Evolutionary conservation across 2,113 vertebrate species (phyloP).

Genomic region (Ceyx melanurus): DNA sequence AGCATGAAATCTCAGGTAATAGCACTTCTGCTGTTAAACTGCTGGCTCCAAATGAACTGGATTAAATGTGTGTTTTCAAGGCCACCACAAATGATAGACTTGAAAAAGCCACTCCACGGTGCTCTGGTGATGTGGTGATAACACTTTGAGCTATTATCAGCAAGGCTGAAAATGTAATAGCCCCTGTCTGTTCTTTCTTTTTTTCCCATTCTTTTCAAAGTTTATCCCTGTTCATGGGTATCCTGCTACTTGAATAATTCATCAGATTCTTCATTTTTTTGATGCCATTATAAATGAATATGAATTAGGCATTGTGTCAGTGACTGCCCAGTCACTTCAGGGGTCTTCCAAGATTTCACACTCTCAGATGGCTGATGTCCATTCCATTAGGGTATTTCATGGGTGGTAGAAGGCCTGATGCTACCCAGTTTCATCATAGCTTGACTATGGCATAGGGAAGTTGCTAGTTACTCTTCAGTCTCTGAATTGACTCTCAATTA

Average conservation of each 20-base stretch:
- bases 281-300: background rate
- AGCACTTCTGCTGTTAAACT: background rate
- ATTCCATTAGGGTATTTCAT: accelerated
- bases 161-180: background rate
- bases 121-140: background rate
- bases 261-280: background rate
- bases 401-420: background rate
- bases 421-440: background rate
- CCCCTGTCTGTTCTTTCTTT: background rate
- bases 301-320: background rate
- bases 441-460: background rate
- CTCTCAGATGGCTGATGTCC: background rate
- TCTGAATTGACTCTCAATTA: background rate
- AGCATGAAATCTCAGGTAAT: constrained; percentile 12
- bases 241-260: background rate
- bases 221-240: background rate
- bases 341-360: background rate
- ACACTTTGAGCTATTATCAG: background rate
- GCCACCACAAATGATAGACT: background rate
- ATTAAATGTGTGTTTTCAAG: constrained; percentile 11
- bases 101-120: background rate
- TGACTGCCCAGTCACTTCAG: background rate
- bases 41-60: background rate
- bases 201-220: background rate
- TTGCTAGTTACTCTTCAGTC: background rate